Percentiles rank a stretch among this genome's conserved stretches.
Conservation (phyloP, 2,888 invertebrate species). For the Unio pictorum region DNA sequence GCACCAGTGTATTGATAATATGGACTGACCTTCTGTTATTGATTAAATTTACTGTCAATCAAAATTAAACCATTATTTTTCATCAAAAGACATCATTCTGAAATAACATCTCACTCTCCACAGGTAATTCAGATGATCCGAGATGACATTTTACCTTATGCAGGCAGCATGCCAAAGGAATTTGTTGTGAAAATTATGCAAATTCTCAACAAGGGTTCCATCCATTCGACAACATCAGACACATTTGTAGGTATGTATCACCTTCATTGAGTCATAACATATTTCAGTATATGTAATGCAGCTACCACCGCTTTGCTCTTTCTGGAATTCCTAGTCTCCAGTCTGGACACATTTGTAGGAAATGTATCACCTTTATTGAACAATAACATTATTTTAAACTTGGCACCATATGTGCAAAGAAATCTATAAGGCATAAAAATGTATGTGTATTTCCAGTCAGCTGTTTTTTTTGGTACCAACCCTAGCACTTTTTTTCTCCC, state of each 20-base stretch:
- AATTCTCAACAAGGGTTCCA: slow-evolving; percentile 87
- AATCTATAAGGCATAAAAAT: too few relatives aligned
- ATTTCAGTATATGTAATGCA: too few relatives aligned
- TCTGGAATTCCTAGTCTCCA: too few relatives aligned
- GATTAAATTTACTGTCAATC: neutral
- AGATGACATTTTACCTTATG: slow-evolving; percentile 86
- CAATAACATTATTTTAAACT: too few relatives aligned
- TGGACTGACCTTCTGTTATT: neutral
- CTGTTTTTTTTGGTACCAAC: too few relatives aligned
- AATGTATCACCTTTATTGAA: slow-evolving; percentile 5
- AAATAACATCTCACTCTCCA: slow-evolving; percentile 20
- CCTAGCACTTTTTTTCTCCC: too few relatives aligned
- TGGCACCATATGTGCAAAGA: too few relatives aligned
- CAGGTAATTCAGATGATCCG: slow-evolving; percentile 84
- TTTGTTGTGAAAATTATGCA: slow-evolving; percentile 88
- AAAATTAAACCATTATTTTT: neutral
- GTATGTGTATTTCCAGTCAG: too few relatives aligned
- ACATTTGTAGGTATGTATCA: slow-evolving; percentile 63
- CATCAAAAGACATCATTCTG: neutral
- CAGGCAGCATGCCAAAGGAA: slow-evolving; percentile 83
- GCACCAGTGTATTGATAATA: neutral
- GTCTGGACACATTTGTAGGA: slow-evolving; percentile 64
- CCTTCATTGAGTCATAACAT: neutral
- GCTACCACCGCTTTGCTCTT: too few relatives aligned
- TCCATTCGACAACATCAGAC: slow-evolving; percentile 73